Evolutionary conservation across 2,797 vertebrate genomes (phyloP), one percentile per base, ranked within the genome.

Genomic region (Scomberomorus guttatus): DNA sequence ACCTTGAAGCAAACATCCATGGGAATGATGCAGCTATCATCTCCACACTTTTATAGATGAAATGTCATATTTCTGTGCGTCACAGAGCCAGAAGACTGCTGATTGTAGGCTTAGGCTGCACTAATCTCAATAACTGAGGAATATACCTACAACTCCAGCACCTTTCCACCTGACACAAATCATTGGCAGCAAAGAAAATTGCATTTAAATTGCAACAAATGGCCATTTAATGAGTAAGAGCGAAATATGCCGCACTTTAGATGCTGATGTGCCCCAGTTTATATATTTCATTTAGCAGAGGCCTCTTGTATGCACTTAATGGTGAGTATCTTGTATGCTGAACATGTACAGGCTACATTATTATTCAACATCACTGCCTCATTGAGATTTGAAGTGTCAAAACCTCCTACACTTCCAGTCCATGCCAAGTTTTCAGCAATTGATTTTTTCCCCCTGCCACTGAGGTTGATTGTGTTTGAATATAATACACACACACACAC

Each of bases 381-480:
- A 77, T 81, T 87, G 78, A 87, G 77, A 84, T 82, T 60, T 90
- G 17, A 89, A 92, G 90, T 90, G 84, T 82, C 73, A 79, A 77
- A 86, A 88, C 88, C 88, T 90, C 82, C 77, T 80, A 87, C 84
- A 92, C 75, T 62, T 85, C 59, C 27, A 68, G 75, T 84, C 57
- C 83, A 77, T 52, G 63, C 52, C 10, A 86, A 85, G 83, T 75
- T 84, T 85, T 62, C 69, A 75, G 64, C 72, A 63, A 83, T 74
- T 78, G 62, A 85, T 81, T 85, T 74, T 58, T 9, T 48, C 54
- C 66, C 58, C 55, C 5, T 75, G 52, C 56, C 63, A 65, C 58
- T 42, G 46, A 85, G 50, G 63, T 65, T 72, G 62, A 79, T 51
- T 74, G 60, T 67, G 63, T 73, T 75, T 51, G 25, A 18, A 65